phyloP scores from a whole-genome alignment of 2,888 invertebrate species.

The Lissocephala sabroskyi region DNA sequence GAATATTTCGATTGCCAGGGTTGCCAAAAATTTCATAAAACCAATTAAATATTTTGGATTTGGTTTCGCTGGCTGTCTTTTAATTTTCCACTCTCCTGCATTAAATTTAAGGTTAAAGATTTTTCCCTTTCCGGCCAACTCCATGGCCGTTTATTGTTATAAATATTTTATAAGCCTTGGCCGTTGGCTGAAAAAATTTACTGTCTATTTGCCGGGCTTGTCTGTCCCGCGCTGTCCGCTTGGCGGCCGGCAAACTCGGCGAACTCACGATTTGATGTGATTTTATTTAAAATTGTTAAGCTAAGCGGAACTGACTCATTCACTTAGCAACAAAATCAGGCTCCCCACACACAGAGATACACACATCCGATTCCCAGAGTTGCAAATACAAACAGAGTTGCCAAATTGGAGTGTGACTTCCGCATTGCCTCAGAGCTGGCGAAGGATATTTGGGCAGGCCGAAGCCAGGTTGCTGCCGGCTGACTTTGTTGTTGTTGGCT shows the following conservation, averaged over 20 bases:
- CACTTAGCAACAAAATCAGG: slow-evolving; percentile 57
- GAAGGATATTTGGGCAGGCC: no score
- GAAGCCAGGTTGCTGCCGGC: slow-evolving; percentile 15
- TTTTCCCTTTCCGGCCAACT: no score
- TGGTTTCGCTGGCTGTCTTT: no score
- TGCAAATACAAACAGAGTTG: slow-evolving; percentile 5
- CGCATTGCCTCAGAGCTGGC: slow-evolving; percentile 55
- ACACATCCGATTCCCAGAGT: slow-evolving; percentile 5
- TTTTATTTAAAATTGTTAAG: slow-evolving; percentile 57
- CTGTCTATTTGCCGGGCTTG: slow-evolving; percentile 6
- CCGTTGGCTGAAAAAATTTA: neutral
- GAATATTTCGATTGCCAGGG: no score
- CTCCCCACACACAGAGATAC: slow-evolving; percentile 15
- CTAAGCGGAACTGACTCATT: slow-evolving; percentile 60
- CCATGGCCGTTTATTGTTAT: slow-evolving; percentile 30
- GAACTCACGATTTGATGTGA: no score
- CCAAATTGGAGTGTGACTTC: slow-evolving; percentile 60
- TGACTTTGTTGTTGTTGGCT: slow-evolving; percentile 12
- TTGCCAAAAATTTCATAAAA: no score
- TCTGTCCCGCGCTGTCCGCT: slow-evolving; percentile 6
- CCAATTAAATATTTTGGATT: no score
- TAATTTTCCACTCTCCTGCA: no score
- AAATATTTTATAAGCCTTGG: slow-evolving; percentile 28
- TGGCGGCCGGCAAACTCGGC: no score
- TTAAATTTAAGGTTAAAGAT: no score